Evolutionary conservation across 2,113 vertebrate genomes (phyloP).

Genomic region (Trogon surrucura): DNA sequence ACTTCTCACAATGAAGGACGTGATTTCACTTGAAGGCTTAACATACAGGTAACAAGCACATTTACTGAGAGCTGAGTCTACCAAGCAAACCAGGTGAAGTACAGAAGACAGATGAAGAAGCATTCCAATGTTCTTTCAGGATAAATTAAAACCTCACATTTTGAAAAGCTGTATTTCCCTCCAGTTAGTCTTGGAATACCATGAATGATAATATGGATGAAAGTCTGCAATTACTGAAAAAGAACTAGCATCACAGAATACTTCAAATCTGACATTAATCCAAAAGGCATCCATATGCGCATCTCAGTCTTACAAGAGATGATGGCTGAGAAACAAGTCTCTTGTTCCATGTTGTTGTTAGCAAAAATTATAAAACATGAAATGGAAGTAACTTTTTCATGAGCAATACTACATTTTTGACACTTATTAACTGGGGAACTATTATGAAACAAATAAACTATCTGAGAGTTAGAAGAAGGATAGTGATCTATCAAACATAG

Average conservation of each 20-base stretch:
- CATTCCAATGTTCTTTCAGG: background rate
- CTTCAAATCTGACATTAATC: background rate
- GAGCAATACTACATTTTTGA: background rate
- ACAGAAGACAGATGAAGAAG: background rate
- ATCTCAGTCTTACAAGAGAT: background rate
- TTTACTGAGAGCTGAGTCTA: background rate
- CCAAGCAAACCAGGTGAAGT: background rate
- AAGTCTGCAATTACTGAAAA: background rate
- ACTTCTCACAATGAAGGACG: background rate
- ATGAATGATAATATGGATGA: background rate
- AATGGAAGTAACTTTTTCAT: background rate
- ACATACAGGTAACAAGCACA: background rate
- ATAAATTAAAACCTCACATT: background rate
- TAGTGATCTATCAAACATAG: background rate
- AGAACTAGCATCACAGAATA: background rate
- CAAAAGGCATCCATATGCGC: background rate
- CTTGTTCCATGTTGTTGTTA: background rate
- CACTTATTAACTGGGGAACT: background rate
- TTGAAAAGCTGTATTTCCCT: background rate
- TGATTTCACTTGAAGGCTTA: background rate
- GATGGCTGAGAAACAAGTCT: background rate
- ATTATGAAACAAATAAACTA: background rate
- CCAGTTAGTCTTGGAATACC: background rate
- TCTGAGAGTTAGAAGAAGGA: background rate
- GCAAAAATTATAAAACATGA: background rate